Conservation (phyloP, 2,797 vertebrate genomes). For the Okamejei kenojei region DNA sequence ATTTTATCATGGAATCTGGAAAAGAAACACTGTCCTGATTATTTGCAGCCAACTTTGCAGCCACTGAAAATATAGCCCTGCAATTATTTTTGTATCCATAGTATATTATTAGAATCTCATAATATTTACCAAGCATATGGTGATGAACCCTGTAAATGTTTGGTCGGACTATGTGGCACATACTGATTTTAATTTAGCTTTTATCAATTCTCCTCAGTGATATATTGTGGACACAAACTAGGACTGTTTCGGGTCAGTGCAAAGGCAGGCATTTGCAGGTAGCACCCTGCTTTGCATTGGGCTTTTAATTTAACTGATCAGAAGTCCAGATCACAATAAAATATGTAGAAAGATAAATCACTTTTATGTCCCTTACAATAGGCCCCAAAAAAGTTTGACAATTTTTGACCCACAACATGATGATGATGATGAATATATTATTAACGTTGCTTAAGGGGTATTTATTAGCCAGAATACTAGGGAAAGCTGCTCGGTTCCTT, state of each 20-base stretch:
- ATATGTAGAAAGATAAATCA: too few species aligned
- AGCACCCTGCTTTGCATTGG: background rate
- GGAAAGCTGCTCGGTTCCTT: too few species aligned
- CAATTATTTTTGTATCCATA: background rate
- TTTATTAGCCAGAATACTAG: too few species aligned
- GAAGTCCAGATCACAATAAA: background rate
- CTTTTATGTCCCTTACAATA: too few species aligned
- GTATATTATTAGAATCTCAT: background rate
- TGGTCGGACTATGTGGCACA: background rate
- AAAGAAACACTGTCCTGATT: background rate
- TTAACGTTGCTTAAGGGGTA: too few species aligned
- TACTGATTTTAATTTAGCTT: background rate
- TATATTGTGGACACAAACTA: background rate
- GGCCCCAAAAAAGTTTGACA: too few species aligned
- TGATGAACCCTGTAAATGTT: background rate
- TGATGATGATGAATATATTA: too few species aligned
- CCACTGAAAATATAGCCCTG: background rate
- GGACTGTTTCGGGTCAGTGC: background rate
- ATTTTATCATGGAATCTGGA: background rate
- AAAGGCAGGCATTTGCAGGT: background rate
- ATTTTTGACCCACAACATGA: too few species aligned
- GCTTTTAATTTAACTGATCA: background rate
- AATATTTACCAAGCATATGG: background rate
- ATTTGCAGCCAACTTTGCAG: background rate
- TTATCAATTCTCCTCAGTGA: background rate